These are phyloP conservation scores for Dendroctonus ponderosae DNA, from an alignment of 1,140 invertebrate genomes.

Conservation along the genomic window DNA sequence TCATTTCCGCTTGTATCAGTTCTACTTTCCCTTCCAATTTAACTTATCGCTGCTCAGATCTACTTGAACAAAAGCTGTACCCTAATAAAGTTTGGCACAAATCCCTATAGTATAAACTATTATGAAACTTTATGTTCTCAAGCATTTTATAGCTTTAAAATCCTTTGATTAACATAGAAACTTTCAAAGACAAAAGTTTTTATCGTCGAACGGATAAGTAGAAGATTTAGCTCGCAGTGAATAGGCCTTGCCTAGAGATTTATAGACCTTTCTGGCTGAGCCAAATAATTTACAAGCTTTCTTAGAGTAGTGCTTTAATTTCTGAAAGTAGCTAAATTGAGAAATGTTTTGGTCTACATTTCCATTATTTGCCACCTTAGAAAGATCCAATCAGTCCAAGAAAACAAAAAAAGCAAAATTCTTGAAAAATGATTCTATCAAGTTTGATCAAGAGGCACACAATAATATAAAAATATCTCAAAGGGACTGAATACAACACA, in stretches of 20 bases:
- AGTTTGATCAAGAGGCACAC: too few species aligned
- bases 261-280: slow-evolving; percentile 29
- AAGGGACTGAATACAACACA: too few species aligned
- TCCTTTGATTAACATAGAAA: slow-evolving; percentile 32
- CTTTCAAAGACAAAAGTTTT: slow-evolving; percentile 31
- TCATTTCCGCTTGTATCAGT: not conserved
- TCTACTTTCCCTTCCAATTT: not conserved
- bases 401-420: too few species aligned
- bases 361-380: too few species aligned
- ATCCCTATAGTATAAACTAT: slow-evolving; percentile 6
- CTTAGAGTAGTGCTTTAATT: slow-evolving; percentile 20
- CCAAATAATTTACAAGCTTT: slow-evolving; percentile 29
- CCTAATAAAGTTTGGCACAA: slow-evolving; percentile 2
- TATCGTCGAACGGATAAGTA: slow-evolving; percentile 29
- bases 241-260: slow-evolving; percentile 31
- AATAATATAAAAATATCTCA: too few species aligned
- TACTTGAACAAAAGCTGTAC: too few species aligned
- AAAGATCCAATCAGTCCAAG: too few species aligned
- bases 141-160: slow-evolving; percentile 24
- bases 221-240: slow-evolving; percentile 25
- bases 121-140: slow-evolving; percentile 11
- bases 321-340: slow-evolving; percentile 19
- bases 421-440: too few species aligned
- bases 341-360: not conserved
- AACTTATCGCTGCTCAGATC: too few species aligned